Base-by-base conservation (phyloP, 2,888 invertebrate genomes). In the Leptura quadrifasciata region DNA sequence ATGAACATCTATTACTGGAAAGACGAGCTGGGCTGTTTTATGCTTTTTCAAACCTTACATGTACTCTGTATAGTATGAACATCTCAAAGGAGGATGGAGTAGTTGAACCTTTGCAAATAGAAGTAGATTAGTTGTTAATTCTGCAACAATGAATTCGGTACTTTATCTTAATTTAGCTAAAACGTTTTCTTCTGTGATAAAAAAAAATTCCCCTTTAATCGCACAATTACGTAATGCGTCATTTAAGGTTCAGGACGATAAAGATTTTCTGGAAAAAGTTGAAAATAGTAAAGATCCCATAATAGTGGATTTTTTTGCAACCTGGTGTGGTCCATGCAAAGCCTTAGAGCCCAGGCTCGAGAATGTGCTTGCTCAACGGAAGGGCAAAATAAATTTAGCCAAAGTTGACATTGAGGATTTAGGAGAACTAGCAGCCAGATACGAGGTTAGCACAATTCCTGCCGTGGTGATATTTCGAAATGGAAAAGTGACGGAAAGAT, bases 291-390 rank as follows among this genome's bases (percentile, higher is more conserved):
- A 95, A 87, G 93, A 94, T 74, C 97, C 97, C 9, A 96, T 98
- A 0, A 93, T 99, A 81, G 95, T 99, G 1, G 98, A 99, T 88
- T 99, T 99, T 88, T 97, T 97, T 89, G 98, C 99, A 70, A 95
- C 95, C 98, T 99, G 98, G 98, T 99, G 99, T 90, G 97, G 97
- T 85, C 98, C 98, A 0, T 99, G 99, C 89, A 95, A 96, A 87
- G 92, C 97, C 85, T 90, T 99, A 60, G 96, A 95, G 24, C 98
- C 99, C 2, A 92, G 98, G 72, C 91, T 99, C 76, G 98, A 98
- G 88, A 93, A 94, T 17, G 93, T 97, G 31, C 93, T 98, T 74
- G 94, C 95, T 4, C 95, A 96, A 86, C 94, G 93, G 78, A 93
- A 94, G 79, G 97, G 97, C 2, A 94, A 95, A 89, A 94, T 98